phyloP scores from a whole-genome alignment of 2,888 invertebrate genomes.

The Ceriagrion tenellum region DNA sequence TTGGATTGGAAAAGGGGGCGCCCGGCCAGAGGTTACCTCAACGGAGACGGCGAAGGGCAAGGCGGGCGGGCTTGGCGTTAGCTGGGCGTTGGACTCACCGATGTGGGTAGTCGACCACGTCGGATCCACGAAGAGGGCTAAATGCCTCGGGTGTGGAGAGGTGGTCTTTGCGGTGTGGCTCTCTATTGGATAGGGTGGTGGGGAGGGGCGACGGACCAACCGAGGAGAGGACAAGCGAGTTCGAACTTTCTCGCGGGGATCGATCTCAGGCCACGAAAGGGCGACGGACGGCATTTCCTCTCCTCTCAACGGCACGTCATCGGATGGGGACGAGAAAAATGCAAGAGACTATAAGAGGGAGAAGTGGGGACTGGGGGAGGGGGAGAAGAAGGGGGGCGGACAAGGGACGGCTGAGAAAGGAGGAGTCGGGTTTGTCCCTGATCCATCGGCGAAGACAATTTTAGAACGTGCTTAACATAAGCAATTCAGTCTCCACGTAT shows the following conservation, averaged over 20 bases:
- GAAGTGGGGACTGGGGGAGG: background rate
- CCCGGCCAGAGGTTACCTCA: background rate
- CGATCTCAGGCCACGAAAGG: constrained; percentile 52
- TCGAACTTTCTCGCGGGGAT: constrained; percentile 61
- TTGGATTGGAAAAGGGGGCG: background rate
- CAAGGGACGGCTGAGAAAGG: background rate
- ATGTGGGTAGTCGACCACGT: background rate
- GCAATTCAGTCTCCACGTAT: background rate
- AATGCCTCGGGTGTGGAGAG: background rate
- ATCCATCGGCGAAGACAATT: background rate
- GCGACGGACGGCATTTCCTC: constrained; percentile 36
- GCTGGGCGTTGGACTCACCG: background rate
- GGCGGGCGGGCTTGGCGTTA: no score
- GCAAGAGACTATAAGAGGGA: background rate
- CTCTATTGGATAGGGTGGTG: background rate
- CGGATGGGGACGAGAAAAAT: background rate
- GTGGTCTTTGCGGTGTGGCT: background rate
- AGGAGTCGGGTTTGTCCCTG: background rate
- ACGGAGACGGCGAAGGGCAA: background rate
- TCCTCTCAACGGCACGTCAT: background rate
- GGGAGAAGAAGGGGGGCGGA: no score
- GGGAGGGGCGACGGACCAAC: background rate
- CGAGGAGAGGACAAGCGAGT: background rate
- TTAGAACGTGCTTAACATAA: background rate
- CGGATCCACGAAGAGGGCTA: background rate